phyloP scores from a whole-genome alignment of 2,888 invertebrate genomes.

The Harpagoxenus sublaevis region DNA sequence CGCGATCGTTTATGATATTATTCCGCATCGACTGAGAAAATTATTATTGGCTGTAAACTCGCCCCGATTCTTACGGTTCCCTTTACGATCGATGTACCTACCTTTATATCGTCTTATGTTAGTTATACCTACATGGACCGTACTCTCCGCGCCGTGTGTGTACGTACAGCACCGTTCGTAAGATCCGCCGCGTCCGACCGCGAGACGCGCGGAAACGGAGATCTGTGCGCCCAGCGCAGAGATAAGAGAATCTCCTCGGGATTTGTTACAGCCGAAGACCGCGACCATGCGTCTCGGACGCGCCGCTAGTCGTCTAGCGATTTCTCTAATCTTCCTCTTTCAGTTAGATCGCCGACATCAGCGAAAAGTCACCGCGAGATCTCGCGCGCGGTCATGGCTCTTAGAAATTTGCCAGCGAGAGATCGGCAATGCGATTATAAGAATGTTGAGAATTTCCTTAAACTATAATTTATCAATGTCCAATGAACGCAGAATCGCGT shows the following conservation, averaged over 20 bases:
- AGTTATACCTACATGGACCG: conserved; percentile 26
- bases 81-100: conserved; percentile 66
- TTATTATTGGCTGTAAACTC: conserved; percentile 74
- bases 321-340: conserved; percentile 57
- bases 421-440: conserved; percentile 25
- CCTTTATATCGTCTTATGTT: conserved; percentile 48
- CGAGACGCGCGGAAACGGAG: conserved; percentile 46
- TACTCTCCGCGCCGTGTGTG: conserved; percentile 7
- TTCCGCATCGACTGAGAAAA: conserved; percentile 71
- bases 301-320: conserved; percentile 37
- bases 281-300: conserved; percentile 23
- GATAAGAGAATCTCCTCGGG: conserved; percentile 45
- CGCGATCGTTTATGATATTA: conserved; percentile 75
- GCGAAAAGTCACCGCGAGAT: conserved; percentile 39
- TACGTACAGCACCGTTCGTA: neutral
- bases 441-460: conserved; percentile 40
- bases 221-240: conserved; percentile 17
- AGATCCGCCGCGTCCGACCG: neutral
- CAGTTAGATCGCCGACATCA: conserved; percentile 49
- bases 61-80: conserved; percentile 58
- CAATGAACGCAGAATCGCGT: conserved; percentile 2
- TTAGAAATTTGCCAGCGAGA: conserved; percentile 46
- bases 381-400: conserved; percentile 38
- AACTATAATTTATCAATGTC: conserved; percentile 27
- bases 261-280: conserved; percentile 40